Evolutionary conservation across 2,888 invertebrate genomes (phyloP).

Genomic region (Vannuccia rotundouncinata): DNA sequence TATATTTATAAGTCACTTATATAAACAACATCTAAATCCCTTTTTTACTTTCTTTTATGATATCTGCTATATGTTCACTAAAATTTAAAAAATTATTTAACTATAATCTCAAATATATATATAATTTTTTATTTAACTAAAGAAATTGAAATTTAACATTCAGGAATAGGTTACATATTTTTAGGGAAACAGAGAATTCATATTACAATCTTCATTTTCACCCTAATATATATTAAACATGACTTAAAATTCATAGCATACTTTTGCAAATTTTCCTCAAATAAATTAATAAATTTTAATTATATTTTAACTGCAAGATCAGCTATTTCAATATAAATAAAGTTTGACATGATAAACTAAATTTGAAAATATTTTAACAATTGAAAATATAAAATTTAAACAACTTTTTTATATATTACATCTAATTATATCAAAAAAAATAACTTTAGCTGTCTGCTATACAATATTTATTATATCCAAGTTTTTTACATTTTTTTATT

Average conservation of each 20-base stretch:
- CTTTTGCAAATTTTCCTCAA: background rate
- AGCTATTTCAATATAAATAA: background rate
- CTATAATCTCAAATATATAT: too few species aligned
- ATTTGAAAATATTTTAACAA: background rate
- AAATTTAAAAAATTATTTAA: too few species aligned
- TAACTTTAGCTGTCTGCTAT: too few species aligned
- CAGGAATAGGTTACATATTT: background rate
- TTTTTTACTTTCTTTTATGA: too few species aligned
- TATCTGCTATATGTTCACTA: too few species aligned
- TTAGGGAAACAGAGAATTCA: background rate
- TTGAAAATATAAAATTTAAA: background rate
- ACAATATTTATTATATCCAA: too few species aligned
- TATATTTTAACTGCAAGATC: background rate
- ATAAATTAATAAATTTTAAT: background rate
- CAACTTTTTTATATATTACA: background rate
- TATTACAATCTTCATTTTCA: background rate
- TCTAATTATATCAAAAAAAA: too few species aligned
- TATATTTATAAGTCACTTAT: too few species aligned
- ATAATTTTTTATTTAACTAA: too few species aligned
- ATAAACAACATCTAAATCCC: too few species aligned
- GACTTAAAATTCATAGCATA: background rate
- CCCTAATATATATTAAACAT: background rate
- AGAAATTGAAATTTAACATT: too few species aligned
- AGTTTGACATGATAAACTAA: background rate
- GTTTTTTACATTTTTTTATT: too few species aligned